Evolutionary conservation across 1,140 invertebrate species (phyloP).

Genomic region (Bombus turneri): DNA sequence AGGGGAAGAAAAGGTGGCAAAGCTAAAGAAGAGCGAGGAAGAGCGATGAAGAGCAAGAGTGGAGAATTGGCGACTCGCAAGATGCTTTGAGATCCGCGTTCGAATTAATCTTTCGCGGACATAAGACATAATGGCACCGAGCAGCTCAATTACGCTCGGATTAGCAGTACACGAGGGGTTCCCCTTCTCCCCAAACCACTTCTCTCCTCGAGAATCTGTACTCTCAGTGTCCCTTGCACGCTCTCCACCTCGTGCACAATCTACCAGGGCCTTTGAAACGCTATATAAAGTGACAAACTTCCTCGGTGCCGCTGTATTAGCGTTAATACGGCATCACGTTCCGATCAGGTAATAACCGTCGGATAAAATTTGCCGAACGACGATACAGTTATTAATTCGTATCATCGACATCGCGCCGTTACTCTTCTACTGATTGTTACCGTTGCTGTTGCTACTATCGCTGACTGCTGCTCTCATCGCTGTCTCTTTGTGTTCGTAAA

Average conservation of each 20-base stretch:
- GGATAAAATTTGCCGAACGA: background rate
- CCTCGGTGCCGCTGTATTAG: constrained; percentile 67
- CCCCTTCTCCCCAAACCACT: constrained; percentile 50
- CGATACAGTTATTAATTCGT: background rate
- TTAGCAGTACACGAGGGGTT: constrained; percentile 72
- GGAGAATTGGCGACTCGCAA: constrained; percentile 26
- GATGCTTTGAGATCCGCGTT: constrained; percentile 34
- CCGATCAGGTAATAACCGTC: constrained; percentile 30
- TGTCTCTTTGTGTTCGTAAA: background rate
- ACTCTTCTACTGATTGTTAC: background rate
- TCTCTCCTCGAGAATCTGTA: constrained; percentile 59
- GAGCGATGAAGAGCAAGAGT: background rate
- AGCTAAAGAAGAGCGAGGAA: background rate
- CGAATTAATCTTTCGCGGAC: constrained; percentile 52
- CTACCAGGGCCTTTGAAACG: constrained; percentile 72
- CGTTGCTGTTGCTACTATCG: background rate
- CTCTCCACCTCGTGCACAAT: constrained; percentile 69
- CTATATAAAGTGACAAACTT: constrained; percentile 81
- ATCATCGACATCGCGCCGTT: background rate
- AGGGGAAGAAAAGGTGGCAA: background rate
- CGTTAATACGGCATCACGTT: constrained; percentile 59
- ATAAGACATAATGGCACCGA: constrained; percentile 63
- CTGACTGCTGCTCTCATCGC: background rate
- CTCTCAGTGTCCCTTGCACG: constrained; percentile 67
- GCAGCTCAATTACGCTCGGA: constrained; percentile 71